These are phyloP conservation scores for Trypoxylon attenuatum DNA, from an alignment of 2,888 invertebrate genomes.

Conservation along the genomic window DNA sequence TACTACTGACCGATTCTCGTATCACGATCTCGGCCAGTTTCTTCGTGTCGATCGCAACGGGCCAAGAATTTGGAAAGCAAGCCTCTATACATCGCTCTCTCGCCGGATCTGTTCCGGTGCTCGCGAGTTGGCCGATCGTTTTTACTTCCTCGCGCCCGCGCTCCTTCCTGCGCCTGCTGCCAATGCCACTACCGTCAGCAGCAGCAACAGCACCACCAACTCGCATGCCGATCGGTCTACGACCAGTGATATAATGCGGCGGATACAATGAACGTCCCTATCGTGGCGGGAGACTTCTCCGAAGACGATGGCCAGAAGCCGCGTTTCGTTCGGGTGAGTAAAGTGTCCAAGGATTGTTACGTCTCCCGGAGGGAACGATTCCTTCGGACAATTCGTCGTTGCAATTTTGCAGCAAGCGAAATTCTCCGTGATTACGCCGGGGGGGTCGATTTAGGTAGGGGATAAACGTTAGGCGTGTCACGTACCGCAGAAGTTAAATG, in stretches of 20 bases:
- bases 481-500: too few species aligned
- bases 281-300: slow-evolving; percentile 70
- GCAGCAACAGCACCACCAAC: too few species aligned
- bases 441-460: neutral
- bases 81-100: neutral
- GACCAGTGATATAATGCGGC: slow-evolving; percentile 32
- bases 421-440: neutral
- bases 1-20: too few species aligned
- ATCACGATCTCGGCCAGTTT: too few species aligned
- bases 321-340: slow-evolving; percentile 71
- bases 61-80: too few species aligned
- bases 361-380: neutral
- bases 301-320: slow-evolving; percentile 69
- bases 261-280: slow-evolving; percentile 71
- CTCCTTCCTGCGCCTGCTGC: too few species aligned
- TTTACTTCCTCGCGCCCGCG: too few species aligned
- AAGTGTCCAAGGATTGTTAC: neutral
- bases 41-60: too few species aligned
- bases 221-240: neutral
- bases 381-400: neutral
- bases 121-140: neutral
- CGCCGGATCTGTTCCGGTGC: neutral
- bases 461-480: neutral
- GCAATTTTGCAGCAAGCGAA: neutral
- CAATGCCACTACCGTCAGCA: too few species aligned